phyloP scores from a whole-genome alignment of 2,888 invertebrate genomes.

The Orchesella flavescens region DNA sequence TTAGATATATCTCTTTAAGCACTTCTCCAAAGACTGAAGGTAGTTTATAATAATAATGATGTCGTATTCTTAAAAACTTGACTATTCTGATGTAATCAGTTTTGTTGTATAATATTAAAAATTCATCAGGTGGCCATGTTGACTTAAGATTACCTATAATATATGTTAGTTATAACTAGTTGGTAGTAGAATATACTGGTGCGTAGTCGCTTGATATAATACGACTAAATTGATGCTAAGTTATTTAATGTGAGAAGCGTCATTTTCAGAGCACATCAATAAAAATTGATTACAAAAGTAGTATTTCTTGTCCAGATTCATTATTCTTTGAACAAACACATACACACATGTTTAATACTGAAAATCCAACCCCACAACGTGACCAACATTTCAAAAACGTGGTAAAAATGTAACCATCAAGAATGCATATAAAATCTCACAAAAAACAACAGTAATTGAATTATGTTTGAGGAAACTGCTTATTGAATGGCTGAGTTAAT shows the following conservation, averaged over 20 bases:
- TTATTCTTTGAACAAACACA: no score
- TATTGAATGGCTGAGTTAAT: no score
- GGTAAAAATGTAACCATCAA: no score
- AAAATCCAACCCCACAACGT: no score
- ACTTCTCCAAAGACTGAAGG: constrained; percentile 63
- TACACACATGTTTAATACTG: no score
- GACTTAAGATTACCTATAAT: constrained; percentile 48
- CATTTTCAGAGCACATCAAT: constrained; percentile 23
- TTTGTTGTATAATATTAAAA: constrained; percentile 22
- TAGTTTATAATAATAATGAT: constrained; percentile 32
- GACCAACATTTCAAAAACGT: no score
- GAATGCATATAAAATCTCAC: no score
- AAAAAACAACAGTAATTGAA: no score
- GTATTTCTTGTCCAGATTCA: no score
- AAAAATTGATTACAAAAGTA: neutral
- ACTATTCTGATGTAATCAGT: neutral
- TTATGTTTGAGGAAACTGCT: no score
- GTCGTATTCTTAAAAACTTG: constrained; percentile 20
- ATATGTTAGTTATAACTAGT: constrained; percentile 6
- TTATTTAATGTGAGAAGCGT: constrained; percentile 5
- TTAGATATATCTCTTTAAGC: constrained; percentile 35
- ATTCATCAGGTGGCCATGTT: constrained; percentile 46
- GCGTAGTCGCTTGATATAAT: constrained; percentile 65
- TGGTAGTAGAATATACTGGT: constrained; percentile 45
- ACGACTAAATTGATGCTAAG: constrained; percentile 14